Conservation (phyloP, 2,888 invertebrate genomes). For the Lycophotia porphyrea region DNA sequence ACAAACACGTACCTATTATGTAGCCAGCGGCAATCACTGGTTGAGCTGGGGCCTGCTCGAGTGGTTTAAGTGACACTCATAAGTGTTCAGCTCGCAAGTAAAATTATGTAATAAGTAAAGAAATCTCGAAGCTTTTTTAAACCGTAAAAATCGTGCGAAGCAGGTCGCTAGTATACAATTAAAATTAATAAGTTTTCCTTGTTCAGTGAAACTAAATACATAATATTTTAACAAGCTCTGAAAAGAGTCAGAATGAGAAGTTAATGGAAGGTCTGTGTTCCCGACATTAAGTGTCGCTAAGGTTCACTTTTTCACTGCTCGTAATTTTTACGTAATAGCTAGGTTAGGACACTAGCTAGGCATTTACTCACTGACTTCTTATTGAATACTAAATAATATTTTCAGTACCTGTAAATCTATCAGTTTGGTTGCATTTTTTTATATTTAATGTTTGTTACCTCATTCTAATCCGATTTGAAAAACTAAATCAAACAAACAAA, state of each 20-base stretch:
- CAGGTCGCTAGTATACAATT: not conserved
- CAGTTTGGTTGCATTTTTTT: too few relatives aligned
- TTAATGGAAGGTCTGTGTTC: slow-evolving; percentile 3
- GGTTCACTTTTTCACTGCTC: not conserved
- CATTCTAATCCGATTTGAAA: too few relatives aligned
- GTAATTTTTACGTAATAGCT: slow-evolving; percentile 11
- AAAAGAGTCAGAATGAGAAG: not conserved
- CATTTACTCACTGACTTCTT: not conserved
- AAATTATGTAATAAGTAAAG: not conserved
- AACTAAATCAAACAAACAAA: too few relatives aligned
- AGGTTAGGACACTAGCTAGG: slow-evolving; percentile 1
- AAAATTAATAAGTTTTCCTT: not conserved
- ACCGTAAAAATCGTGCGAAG: too few relatives aligned
- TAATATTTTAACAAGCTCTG: not conserved
- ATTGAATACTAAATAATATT: not conserved
- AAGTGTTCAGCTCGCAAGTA: not conserved
- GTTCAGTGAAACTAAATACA: not conserved
- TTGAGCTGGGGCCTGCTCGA: too few relatives aligned
- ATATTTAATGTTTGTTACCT: too few relatives aligned
- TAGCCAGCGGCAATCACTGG: not conserved
- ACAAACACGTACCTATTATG: not conserved
- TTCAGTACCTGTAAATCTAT: not conserved
- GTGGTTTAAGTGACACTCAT: too few relatives aligned
- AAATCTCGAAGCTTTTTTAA: not conserved
- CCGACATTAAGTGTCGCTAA: slow-evolving; percentile 11